Evolutionary conservation across 2,113 vertebrate genomes (phyloP), one percentile per base, ranked within the genome.

Genomic region (Nothoprocta perdicaria): DNA sequence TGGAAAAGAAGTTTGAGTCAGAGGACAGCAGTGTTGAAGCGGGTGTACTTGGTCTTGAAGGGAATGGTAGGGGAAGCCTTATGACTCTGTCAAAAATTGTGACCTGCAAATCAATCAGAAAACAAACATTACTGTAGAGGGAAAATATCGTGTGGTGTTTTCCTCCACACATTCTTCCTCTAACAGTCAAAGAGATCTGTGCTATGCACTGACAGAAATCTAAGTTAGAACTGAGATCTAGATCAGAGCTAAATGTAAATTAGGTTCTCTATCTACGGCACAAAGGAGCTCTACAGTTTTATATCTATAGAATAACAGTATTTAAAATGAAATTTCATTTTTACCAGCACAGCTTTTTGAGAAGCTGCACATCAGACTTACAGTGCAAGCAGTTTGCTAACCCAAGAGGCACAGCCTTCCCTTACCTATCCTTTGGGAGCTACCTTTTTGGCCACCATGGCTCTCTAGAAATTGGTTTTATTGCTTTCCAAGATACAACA

Each of bases 11-110:
- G 6, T 92, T 92, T 92, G 40, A 22, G 31, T 57, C 83, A 40
- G 90, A 65, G 29, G 84, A 45, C 6, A 67, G 43, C 16, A 3
- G 22, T 8, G 55, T 24, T 73, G 95, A 72, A 41, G 15, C 40
- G 0, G 4, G 1, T 31, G 67, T n/a, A 6, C 22, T 26, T n/a
- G 15, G 71, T 14, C 89, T 92, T 33, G 98, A 83, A 40, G 98
- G 97, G 88, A 99, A 27, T 57, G 95, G n/a, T 18, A 98, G 14
- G 35, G 98, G 98, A 71, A 99, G 96, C 14, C n/a, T 86, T 50
- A 98, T 17, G 82, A 87, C 87, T 61, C 84, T 71, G 72, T 96
- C 90, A 0, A 97, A 98, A 77, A 97, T 35, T 12, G 95, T 97
- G 80, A 90, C 90, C 98, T 99, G 97, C 57, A 93, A 96, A 75